phyloP scores from a whole-genome alignment of 2,888 invertebrate species.

The Julus scandinavius region DNA sequence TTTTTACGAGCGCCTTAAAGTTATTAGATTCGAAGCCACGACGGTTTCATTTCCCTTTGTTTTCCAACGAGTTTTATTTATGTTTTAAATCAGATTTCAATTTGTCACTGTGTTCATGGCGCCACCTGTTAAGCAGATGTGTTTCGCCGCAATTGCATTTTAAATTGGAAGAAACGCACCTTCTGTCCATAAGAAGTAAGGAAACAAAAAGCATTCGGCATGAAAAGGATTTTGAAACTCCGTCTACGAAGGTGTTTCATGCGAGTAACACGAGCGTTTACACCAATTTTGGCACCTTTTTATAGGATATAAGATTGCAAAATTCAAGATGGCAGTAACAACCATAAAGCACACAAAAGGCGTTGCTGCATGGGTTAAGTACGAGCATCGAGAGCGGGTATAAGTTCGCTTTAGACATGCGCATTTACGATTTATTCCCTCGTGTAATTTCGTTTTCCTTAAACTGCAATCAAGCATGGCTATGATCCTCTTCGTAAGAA shows the following conservation, averaged over 20 bases:
- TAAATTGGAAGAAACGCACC: neutral
- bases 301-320: constrained; percentile 27
- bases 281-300: constrained; percentile 27
- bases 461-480: constrained; percentile 27
- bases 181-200: neutral
- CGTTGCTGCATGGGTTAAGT: constrained; percentile 2
- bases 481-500: constrained; percentile 33
- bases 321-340: neutral
- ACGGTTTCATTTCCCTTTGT: neutral
- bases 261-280: constrained; percentile 1
- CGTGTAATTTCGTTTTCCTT: constrained; percentile 33
- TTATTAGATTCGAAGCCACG: no score
- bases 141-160: neutral
- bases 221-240: neutral
- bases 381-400: neutral
- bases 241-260: neutral
- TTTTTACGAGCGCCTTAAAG: no score
- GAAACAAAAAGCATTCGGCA: neutral
- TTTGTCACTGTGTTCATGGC: neutral
- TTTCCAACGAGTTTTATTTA: neutral
- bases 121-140: neutral
- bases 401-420: neutral
- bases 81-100: neutral
- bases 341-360: neutral
- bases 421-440: constrained; percentile 21